Base-by-base conservation (phyloP, 2,113 vertebrate genomes). In the Microtus montanus region DNA sequence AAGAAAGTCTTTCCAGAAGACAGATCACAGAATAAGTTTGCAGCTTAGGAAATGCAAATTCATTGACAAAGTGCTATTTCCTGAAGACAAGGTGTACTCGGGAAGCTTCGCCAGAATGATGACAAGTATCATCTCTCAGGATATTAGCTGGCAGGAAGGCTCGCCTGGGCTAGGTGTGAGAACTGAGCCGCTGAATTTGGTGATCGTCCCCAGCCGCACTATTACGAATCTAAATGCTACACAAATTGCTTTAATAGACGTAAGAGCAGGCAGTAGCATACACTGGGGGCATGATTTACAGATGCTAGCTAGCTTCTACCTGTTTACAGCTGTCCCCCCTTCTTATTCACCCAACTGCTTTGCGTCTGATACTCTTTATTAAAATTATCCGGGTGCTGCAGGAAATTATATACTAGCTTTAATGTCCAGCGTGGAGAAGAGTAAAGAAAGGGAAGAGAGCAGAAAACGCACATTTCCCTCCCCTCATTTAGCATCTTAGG, bases 21-120 rank as follows among this genome's bases (percentile, higher is more conserved):
- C 0, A 7, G 54, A 95, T 95, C 93, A 93, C 92, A 82, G 92
- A 93, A 96, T 96, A 96, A 87, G 86, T 95, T n/a, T 91, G 84
- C 79, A 33, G 58, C 19, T 35, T 79, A 24, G 52, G 58, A 95
- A 92, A 91, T 94, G 92, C 92, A 92, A 58, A 92, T 92, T 68
- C 93, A 92, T 74, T 93, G 92, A 93, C 86, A 87, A 95, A 82
- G 88, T 94, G 93, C 91, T 94, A 87, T 89, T 92, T 97, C 84
- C 88, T 68, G 75, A 96, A 96, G 78, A 93, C 68, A 93, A 94
- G 78, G 82, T 91, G 44, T 90, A 68, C 82, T 85, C 54, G 77
- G 66, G 74, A 95, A 87, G 86, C 30, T 71, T 80, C 38, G 49
- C 83, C 19, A 80, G 41, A 86, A 68, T 41, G 77, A 74, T 89